phyloP scores from a whole-genome alignment of 2,797 vertebrate genomes.

The Taeniopygia guttata region DNA sequence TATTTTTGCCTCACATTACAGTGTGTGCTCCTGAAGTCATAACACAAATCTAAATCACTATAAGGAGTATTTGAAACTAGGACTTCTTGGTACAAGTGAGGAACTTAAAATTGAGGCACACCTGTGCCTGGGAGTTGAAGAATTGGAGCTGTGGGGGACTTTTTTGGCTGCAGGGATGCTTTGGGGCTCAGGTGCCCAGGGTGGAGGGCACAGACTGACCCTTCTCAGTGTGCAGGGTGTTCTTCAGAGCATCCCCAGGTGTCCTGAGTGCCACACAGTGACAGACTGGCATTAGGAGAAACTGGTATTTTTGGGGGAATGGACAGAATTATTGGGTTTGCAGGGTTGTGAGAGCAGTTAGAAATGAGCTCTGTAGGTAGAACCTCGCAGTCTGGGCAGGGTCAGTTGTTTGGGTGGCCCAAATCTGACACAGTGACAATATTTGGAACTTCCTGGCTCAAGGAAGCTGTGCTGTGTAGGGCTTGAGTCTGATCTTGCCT shows the following conservation, averaged over 20 bases:
- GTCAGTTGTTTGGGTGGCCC: background rate
- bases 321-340: background rate
- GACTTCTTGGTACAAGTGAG: background rate
- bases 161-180: background rate
- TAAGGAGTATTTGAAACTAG: background rate
- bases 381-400: background rate
- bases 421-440: fast-evolving
- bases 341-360: background rate
- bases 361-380: background rate
- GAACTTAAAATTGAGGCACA: background rate
- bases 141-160: background rate
- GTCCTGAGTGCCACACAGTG: fast-evolving
- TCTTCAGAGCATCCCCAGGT: background rate
- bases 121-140: background rate
- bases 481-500: background rate
- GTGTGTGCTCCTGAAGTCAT: background rate
- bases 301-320: background rate
- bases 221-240: background rate
- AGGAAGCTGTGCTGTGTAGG: background rate
- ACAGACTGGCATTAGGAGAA: background rate
- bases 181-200: background rate
- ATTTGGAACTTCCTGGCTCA: background rate
- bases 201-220: background rate
- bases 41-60: background rate
- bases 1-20: background rate